Base-by-base conservation (phyloP, 1,140 invertebrate species). In the Drosophila kepulauana region DNA sequence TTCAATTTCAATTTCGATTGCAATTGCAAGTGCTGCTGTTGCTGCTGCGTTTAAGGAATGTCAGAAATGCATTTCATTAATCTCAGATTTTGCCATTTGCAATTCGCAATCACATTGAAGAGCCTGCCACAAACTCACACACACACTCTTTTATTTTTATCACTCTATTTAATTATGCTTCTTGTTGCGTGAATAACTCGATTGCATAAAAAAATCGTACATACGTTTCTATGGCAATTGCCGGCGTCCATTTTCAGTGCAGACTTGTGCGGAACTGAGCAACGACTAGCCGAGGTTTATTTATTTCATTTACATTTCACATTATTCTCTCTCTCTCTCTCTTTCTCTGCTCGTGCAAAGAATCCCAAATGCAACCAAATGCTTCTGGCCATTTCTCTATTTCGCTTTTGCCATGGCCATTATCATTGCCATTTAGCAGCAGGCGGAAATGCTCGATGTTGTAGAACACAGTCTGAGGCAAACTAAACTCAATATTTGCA, bases 211-310 rank as follows among this genome's bases (percentile, higher is more conserved):
- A 38, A 51, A 16, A 59, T 38, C 58, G 52, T 68, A 84, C 84
- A 68, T 87, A 84, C 84, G 82, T 84, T 88, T 84, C 65, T 87
- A 66, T 76, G 69, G 64, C 13, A 71, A 72, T 71, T 43, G 80
- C 74, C 80, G 80, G 84, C 80, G 77, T 80, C 84, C 84, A 87
- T 87, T 82, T 88, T 78, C 84, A 67, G 71, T 51, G 84, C 82
- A 64, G 77, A 79, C 65, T 87, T 88, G 66, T 75, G 80, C 73
- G 77, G 51, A 87, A 87, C 84, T 87, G 20, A 46, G 16, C 54
- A 74, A 16, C 15, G 10, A 43, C 11, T 13, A 13, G 41, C 35
- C 63, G 69, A 71, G 79, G 57, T 77, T 86, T 87, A 64, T 78
- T 78, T 82, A 82, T 88, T 87, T 77, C 69, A 72, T 70, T 75